Evolutionary conservation across 2,113 vertebrate genomes (phyloP).

Genomic region (Gasterosteus nipponicus): DNA sequence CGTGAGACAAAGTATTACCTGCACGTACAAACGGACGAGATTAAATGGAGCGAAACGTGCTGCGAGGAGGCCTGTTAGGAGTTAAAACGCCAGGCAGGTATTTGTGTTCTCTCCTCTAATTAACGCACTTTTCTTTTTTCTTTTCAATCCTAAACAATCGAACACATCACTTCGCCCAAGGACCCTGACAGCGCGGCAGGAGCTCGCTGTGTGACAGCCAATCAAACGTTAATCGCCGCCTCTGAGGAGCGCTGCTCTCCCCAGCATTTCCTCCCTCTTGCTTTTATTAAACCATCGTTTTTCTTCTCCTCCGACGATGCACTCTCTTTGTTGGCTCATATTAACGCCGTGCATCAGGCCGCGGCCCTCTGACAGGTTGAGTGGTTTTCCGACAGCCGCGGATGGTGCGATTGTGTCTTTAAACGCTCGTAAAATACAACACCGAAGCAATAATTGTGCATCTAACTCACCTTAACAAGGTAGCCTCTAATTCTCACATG

Average conservation of each 20-base stretch:
- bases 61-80: constrained; percentile 10
- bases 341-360: constrained; percentile 52
- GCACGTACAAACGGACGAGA: neutral
- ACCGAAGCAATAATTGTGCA: neutral
- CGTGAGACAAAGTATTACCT: neutral
- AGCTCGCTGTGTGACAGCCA: constrained; percentile 65
- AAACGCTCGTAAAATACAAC: constrained; percentile 19
- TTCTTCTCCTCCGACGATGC: constrained; percentile 41
- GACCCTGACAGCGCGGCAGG: constrained; percentile 43
- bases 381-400: constrained; percentile 39
- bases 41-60: neutral
- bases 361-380: constrained; percentile 54
- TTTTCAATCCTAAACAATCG: constrained; percentile 44
- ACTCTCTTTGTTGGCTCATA: constrained; percentile 45
- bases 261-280: constrained; percentile 35
- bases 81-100: constrained; percentile 47
- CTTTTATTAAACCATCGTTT: constrained; percentile 65
- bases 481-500: neutral
- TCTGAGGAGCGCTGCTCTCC: constrained; percentile 42
- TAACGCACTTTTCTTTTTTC: too few relatives aligned
- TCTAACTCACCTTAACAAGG: neutral
- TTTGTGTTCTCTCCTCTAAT: constrained; percentile 29
- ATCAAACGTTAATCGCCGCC: constrained; percentile 71
- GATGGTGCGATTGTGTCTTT: neutral
- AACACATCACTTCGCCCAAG: constrained; percentile 45